A percentile compares a stretch with the other conserved stretches of the same genome.
phyloP scores from a whole-genome alignment of 1,140 invertebrate species.

The Chymomyza costata region DNA sequence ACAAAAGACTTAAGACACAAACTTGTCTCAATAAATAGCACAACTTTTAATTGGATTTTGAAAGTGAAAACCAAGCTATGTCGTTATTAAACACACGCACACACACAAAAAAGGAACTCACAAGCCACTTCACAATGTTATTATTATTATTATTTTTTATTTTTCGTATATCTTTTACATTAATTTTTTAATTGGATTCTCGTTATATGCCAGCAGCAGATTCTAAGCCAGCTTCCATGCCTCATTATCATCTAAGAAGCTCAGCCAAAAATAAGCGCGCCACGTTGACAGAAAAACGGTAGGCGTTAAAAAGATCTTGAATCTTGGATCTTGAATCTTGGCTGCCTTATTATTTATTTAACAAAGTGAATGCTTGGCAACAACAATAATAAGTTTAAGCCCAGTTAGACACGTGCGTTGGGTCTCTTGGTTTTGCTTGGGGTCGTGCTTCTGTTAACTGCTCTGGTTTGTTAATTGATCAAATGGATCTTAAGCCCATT shows the following conservation, averaged over 20 bases:
- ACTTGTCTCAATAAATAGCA: slow-evolving; percentile 3
- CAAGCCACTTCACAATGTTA: slow-evolving; percentile 36
- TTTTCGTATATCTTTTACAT: slow-evolving; percentile 22
- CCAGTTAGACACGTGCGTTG: too few species aligned
- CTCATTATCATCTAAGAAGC: slow-evolving; percentile 31
- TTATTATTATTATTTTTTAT: background rate
- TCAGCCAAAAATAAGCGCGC: slow-evolving; percentile 35
- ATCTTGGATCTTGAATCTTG: too few species aligned
- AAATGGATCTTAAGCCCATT: too few species aligned
- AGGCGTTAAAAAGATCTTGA: too few species aligned
- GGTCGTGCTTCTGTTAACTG: too few species aligned
- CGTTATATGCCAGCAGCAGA: slow-evolving; percentile 25
- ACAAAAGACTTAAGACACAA: slow-evolving; percentile 22
- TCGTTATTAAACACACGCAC: slow-evolving; percentile 41
- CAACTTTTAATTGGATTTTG: slow-evolving; percentile 29
- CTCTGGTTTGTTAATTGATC: too few species aligned
- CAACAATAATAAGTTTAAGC: too few species aligned
- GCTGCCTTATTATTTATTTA: too few species aligned
- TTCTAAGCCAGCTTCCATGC: slow-evolving; percentile 20
- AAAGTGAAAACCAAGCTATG: slow-evolving; percentile 35
- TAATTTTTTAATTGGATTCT: slow-evolving; percentile 45
- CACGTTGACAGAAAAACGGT: too few species aligned
- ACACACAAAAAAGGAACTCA: slow-evolving; percentile 46
- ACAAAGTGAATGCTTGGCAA: too few species aligned
- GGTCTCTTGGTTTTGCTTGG: too few species aligned